Conservation (phyloP, 2,113 vertebrate species). For the Sclerurus mexicanus region DNA sequence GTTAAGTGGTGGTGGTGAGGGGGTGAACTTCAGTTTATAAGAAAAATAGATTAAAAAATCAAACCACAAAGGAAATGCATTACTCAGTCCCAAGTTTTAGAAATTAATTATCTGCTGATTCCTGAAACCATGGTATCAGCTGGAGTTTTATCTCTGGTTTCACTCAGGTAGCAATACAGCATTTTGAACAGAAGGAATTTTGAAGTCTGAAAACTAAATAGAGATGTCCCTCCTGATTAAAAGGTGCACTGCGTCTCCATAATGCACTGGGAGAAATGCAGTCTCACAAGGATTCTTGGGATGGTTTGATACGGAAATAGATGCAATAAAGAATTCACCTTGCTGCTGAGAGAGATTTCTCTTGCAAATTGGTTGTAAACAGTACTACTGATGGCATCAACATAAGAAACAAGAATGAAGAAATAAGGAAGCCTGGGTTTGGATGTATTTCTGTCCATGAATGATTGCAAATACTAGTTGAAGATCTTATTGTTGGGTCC, state of each 20-base stretch:
- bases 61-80: slow-evolving; percentile 12
- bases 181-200: slow-evolving; percentile 23
- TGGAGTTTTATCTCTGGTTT: background rate
- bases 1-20: fast-evolving
- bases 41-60: background rate
- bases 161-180: background rate
- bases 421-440: background rate
- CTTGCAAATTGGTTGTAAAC: background rate
- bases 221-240: slow-evolving; percentile 4
- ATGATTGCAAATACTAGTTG: background rate
- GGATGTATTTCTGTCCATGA: background rate
- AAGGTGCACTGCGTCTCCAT: background rate
- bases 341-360: background rate
- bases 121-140: background rate
- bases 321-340: background rate
- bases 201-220: background rate
- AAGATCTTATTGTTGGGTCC: background rate
- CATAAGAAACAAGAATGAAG: background rate
- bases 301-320: background rate
- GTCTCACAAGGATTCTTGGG: slow-evolving; percentile 1
- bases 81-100: slow-evolving; percentile 28
- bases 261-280: background rate
- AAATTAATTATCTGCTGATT: background rate
- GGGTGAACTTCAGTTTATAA: background rate
- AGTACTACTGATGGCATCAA: background rate